Evolutionary conservation across 2,113 vertebrate genomes (phyloP).

Genomic region (Cygnus atratus): DNA sequence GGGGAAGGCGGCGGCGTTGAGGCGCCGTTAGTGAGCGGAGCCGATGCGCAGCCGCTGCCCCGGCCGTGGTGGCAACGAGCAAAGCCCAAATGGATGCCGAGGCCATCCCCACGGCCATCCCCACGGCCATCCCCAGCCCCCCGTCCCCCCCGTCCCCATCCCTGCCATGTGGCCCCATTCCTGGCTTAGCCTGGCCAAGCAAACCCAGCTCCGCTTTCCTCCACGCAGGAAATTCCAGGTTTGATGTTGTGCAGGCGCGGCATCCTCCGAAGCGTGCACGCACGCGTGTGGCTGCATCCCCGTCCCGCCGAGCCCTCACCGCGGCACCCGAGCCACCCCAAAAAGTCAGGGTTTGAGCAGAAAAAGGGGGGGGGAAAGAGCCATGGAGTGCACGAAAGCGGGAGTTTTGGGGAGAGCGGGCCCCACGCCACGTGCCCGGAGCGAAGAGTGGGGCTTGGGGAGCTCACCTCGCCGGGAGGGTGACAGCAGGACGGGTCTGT

Average conservation of each 20-base stretch:
- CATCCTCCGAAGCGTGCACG: accelerated
- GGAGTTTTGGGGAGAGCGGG: background rate
- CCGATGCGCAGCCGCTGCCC: background rate
- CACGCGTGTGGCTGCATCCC: background rate
- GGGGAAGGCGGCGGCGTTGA: background rate
- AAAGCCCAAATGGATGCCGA: background rate
- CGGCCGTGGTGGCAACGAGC: background rate
- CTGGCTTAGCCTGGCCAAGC: accelerated
- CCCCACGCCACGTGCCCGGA: background rate
- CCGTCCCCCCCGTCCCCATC: background rate
- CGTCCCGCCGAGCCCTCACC: background rate
- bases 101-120: accelerated
- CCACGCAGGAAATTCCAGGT: accelerated
- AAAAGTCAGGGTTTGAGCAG: background rate
- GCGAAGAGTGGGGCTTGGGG: background rate
- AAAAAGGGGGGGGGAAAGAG: background rate
- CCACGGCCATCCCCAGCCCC: background rate
- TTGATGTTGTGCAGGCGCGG: accelerated
- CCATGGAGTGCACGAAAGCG: background rate
- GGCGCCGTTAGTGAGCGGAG: accelerated
- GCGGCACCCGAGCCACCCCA: background rate
- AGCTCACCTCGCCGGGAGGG: background rate
- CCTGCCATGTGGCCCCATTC: accelerated
- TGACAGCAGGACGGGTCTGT: background rate
- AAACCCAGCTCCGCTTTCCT: accelerated